Conservation (phyloP, 2,113 vertebrate genomes). For the Thunnus thynnus region DNA sequence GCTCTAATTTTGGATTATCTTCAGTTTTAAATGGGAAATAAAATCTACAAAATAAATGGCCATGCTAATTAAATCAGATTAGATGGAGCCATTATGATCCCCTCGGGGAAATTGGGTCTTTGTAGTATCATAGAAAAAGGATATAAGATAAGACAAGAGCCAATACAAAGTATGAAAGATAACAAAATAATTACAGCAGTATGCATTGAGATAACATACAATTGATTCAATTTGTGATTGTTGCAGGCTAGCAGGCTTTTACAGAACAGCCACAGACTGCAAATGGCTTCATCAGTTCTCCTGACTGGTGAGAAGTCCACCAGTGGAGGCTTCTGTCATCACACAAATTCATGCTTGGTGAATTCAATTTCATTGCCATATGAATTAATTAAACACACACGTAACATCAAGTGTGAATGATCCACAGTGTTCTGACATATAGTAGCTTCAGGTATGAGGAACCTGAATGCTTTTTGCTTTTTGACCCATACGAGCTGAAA, state of each 20-base stretch:
- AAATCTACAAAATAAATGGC: conserved; percentile 20
- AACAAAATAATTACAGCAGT: conserved; percentile 24
- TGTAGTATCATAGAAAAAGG: not conserved
- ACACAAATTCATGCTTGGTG: not conserved
- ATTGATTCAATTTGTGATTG: not conserved
- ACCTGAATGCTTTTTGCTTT: too few relatives aligned
- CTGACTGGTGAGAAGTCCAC: not conserved
- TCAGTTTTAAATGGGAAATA: conserved; percentile 17
- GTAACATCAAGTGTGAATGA: too few relatives aligned
- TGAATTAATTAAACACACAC: too few relatives aligned
- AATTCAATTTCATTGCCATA: not conserved
- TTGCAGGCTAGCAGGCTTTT: not conserved
- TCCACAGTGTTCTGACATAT: too few relatives aligned
- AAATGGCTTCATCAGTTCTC: not conserved
- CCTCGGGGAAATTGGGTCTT: not conserved
- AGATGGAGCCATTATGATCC: conserved; percentile 30
- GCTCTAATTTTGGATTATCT: not conserved
- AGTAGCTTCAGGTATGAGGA: too few relatives aligned
- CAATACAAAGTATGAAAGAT: conserved; percentile 7
- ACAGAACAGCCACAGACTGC: not conserved
- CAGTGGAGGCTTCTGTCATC: too few relatives aligned
- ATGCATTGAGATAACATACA: not conserved
- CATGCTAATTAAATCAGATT: conserved; percentile 25
- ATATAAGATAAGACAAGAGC: conserved; percentile 34
- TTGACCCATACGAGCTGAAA: too few relatives aligned